These are phyloP conservation scores for Uloborus diversus DNA, from an alignment of 1,140 invertebrate genomes.

Conservation along the genomic window DNA sequence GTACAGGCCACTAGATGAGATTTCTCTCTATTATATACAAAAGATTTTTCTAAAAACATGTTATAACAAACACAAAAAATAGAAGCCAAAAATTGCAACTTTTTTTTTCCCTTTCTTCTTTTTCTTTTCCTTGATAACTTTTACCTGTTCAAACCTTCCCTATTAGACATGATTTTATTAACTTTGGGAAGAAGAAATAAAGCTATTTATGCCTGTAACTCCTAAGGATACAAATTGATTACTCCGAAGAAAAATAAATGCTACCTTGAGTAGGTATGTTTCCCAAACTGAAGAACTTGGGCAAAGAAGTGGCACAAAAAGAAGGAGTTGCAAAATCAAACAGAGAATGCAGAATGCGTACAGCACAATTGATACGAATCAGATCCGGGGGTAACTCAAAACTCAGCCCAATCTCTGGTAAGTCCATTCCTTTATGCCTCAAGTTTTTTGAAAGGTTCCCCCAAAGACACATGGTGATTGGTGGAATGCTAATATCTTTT, in stretches of 20 bases:
- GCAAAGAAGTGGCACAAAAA: conserved; percentile 33
- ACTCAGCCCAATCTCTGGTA: background rate
- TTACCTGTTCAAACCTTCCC: too few relatives aligned
- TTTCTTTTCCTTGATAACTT: too few relatives aligned
- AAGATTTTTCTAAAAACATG: too few relatives aligned
- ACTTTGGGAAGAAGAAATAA: too few relatives aligned
- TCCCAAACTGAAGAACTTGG: conserved; percentile 1
- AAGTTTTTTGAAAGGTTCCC: conserved; percentile 46
- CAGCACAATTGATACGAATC: conserved; percentile 35
- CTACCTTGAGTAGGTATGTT: background rate
- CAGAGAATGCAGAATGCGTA: conserved; percentile 39
- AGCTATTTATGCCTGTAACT: too few relatives aligned
- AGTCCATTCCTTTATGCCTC: conserved; percentile 35
- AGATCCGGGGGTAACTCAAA: conserved; percentile 46
- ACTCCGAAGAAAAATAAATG: background rate
- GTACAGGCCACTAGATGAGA: too few relatives aligned
- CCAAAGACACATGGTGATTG: conserved; percentile 29
- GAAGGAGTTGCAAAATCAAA: conserved; percentile 34
- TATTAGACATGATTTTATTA: too few relatives aligned
- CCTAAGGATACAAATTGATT: background rate
- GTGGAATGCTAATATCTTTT: background rate
- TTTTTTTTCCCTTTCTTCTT: too few relatives aligned
- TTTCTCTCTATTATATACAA: too few relatives aligned
- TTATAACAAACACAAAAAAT: too few relatives aligned
- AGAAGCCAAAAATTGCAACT: too few relatives aligned